These are phyloP conservation scores for Stigmatopora argus DNA, from an alignment of 2,113 vertebrate species.

Conservation along the genomic window DNA sequence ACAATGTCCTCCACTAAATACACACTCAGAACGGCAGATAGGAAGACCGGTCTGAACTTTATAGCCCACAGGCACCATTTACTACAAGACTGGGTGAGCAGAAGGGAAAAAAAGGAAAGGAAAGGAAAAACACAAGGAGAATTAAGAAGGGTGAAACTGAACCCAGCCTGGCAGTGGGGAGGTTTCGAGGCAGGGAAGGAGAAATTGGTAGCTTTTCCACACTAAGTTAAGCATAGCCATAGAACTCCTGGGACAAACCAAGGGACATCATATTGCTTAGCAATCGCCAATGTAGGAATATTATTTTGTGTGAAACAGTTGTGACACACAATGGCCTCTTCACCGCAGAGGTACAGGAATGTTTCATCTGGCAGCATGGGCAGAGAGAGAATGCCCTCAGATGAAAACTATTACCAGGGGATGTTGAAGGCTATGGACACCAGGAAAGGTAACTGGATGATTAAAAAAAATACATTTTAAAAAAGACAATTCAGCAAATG, in stretches of 20 bases:
- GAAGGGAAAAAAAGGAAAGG: conserved; percentile 25
- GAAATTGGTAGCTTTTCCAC: conserved; percentile 46
- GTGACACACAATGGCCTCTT: conserved; percentile 55
- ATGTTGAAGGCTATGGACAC: conserved; percentile 73
- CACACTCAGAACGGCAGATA: conserved; percentile 51
- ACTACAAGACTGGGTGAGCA: conserved; percentile 41
- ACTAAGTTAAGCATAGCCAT: conserved; percentile 35
- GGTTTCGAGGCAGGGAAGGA: conserved; percentile 28
- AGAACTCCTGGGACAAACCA: conserved; percentile 27
- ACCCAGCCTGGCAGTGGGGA: conserved; percentile 36
- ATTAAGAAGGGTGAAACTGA: conserved; percentile 40
- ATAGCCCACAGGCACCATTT: conserved; percentile 64
- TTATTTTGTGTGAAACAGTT: conserved; percentile 1
- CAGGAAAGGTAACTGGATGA: conserved; percentile 69
- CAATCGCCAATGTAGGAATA: conserved; percentile 19
- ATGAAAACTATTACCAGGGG: conserved; percentile 69
- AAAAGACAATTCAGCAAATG: background rate
- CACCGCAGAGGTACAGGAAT: conserved; percentile 63
- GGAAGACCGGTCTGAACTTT: conserved; percentile 58
- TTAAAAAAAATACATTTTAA: background rate
- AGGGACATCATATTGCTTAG: conserved; percentile 12
- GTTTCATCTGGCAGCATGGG: conserved; percentile 56
- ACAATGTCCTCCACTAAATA: conserved; percentile 50
- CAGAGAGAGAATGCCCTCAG: conserved; percentile 66
- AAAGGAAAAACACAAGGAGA: conserved; percentile 24